Percentiles rank a stretch among this genome's conserved stretches.
Conservation (phyloP, 2,888 invertebrate genomes). For the Ornithoptera alexandrae region DNA sequence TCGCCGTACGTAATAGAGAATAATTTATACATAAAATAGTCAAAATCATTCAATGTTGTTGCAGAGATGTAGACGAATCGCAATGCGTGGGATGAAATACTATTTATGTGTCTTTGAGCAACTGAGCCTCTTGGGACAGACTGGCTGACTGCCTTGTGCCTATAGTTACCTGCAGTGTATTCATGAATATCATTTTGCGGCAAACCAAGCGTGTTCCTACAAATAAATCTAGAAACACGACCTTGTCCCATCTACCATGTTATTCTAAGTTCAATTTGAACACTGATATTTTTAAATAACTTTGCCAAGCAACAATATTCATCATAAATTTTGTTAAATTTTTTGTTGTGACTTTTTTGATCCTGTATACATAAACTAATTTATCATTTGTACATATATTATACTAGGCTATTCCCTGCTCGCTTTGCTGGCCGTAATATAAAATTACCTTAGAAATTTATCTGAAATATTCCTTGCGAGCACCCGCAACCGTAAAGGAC, state of each 20-base stretch:
- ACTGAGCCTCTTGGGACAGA: background rate
- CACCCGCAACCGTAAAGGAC: too few species aligned
- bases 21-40: background rate
- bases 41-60: background rate
- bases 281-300: background rate
- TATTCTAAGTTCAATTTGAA: background rate
- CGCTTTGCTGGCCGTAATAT: too few species aligned
- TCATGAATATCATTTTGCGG: background rate
- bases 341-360: background rate
- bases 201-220: background rate
- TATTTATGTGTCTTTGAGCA: background rate
- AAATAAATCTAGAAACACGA: background rate
- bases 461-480: too few species aligned
- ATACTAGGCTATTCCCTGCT: too few species aligned
- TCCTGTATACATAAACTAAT: too few species aligned
- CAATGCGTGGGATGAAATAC: background rate
- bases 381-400: too few species aligned
- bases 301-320: background rate
- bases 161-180: background rate
- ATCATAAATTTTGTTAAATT: background rate
- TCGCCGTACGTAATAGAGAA: background rate
- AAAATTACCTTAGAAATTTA: too few species aligned
- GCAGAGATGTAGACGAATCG: background rate
- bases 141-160: background rate
- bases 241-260: background rate